These are phyloP conservation scores for Acronicta aceris DNA, from an alignment of 2,888 invertebrate species.

Conservation along the genomic window DNA sequence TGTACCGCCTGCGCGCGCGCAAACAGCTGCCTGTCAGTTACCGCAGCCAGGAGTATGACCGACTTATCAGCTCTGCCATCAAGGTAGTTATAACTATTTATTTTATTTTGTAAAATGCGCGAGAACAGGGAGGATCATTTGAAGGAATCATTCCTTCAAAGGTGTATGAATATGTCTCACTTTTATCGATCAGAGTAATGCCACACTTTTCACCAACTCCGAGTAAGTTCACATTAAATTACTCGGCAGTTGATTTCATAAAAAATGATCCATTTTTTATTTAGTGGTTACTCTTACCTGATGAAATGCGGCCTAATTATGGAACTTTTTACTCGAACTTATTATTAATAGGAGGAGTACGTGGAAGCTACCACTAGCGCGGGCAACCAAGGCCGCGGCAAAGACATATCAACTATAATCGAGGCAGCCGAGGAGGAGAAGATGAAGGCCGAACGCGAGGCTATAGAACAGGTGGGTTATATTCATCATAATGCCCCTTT, in stretches of 20 bases:
- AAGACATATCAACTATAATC: constrained; percentile 97
- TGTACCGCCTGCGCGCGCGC: constrained; percentile 95
- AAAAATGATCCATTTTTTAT: too few relatives aligned
- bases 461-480: constrained; percentile 76
- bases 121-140: too few relatives aligned
- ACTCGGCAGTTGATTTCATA: too few relatives aligned
- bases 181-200: background rate
- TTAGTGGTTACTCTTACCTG: too few relatives aligned
- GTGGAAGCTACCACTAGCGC: constrained; percentile 93
- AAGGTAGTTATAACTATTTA: constrained; percentile 78
- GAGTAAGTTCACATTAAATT: too few relatives aligned
- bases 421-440: constrained; percentile 93
- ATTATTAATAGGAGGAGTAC: constrained; percentile 90
- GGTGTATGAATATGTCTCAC: too few relatives aligned
- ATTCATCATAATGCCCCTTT: too few relatives aligned
- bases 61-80: constrained; percentile 97
- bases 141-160: too few relatives aligned
- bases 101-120: too few relatives aligned
- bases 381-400: constrained; percentile 95
- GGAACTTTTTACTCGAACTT: background rate
- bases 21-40: constrained; percentile 94
- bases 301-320: too few relatives aligned
- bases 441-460: constrained; percentile 84
- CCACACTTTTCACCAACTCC: too few relatives aligned
- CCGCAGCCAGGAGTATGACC: constrained; percentile 97